Conservation (phyloP, 1,140 invertebrate species). For the Caerostris extrusa region DNA sequence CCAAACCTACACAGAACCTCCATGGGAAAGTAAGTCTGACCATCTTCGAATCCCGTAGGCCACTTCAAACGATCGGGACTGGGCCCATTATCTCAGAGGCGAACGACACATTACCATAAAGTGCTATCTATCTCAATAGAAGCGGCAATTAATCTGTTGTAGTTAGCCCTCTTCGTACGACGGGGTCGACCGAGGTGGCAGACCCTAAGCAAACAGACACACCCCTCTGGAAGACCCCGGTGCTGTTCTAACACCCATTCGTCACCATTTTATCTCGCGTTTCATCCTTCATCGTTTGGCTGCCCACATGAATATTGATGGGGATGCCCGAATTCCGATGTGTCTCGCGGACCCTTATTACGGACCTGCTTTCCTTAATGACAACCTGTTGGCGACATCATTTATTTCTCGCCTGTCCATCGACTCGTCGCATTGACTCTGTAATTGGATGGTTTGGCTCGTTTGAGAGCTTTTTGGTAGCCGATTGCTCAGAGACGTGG, state of each 20-base stretch:
- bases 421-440: neutral
- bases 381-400: conserved; percentile 45
- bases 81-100: neutral
- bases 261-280: conserved; percentile 25
- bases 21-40: conserved; percentile 2
- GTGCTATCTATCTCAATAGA: conserved; percentile 24
- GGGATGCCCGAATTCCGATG: conserved; percentile 2
- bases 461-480: neutral
- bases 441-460: neutral
- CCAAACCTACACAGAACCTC: too few species aligned
- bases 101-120: neutral
- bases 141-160: neutral
- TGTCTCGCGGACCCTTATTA: conserved; percentile 25
- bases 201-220: conserved; percentile 43
- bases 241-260: conserved; percentile 39
- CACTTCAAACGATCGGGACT: neutral
- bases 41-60: neutral
- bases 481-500: too few species aligned
- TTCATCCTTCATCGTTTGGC: conserved; percentile 32
- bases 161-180: neutral
- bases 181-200: conserved; percentile 3
- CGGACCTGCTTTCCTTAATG: neutral
- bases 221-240: conserved; percentile 5
- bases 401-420: neutral
- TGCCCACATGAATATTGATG: conserved; percentile 46